Base-by-base conservation (phyloP, 2,888 invertebrate genomes). In the Philhelius pedissequus region DNA sequence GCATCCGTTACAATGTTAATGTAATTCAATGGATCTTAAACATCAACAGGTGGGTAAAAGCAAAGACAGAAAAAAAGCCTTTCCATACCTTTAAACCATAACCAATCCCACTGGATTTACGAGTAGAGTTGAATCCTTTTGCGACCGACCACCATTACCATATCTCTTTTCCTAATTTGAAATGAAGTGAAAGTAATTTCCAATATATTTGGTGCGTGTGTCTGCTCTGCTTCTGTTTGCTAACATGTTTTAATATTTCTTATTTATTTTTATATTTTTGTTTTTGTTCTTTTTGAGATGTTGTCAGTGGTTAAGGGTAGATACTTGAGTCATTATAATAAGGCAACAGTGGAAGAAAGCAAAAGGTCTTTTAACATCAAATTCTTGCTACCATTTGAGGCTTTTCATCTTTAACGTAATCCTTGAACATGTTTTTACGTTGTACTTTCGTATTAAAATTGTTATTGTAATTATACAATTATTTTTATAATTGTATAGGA, bases 121-220 rank as follows among this genome's bases (percentile, higher is more conserved):
- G n/a, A n/a, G n/a, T n/a, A 40, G 11, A 25, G 25, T 40, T 60
- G 60, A 60, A 40, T 60, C 60, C 40, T 40, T 60, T 60, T 22
- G 54, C n/a, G n/a, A n/a, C n/a, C 15, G 13, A 54, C 52, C 30
- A 32, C 32, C 32, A 56, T 56, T 15, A 35, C 20, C 35, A 56
- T 56, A 35, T 13, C 35, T 20, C 35, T n/a, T 50, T 52, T 7
- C 9, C 4, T 35, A 35, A 56, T 20, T n/a, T 56, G 18, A 64
- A 76, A 76, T 40, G 45, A 76, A 76, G 77, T 68, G 71, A 73
- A 77, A 82, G 76, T 77, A 60, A 68, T 82, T 82, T 71, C 71
- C 76, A 76, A 81, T 81, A 71, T 66, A n/a, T n/a, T n/a, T n/a
- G n/a, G n/a, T n/a, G n/a, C n/a, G n/a, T n/a, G n/a, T n/a, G n/a